Evolutionary conservation across 1,140 invertebrate genomes (phyloP).

Genomic region (Eriosoma lanigerum): DNA sequence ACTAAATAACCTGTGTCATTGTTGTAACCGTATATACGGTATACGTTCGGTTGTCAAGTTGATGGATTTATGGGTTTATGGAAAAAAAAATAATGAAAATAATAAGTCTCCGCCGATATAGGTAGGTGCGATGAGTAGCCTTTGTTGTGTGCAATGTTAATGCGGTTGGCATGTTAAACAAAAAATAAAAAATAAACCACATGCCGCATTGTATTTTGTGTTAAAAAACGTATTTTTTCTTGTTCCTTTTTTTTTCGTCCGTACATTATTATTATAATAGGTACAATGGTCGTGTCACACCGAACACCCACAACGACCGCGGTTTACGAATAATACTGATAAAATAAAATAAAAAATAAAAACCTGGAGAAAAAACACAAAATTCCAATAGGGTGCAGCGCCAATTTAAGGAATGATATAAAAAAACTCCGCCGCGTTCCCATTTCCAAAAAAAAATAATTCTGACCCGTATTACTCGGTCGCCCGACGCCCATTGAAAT

Average conservation of each 20-base stretch:
- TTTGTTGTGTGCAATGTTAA: constrained; percentile 45
- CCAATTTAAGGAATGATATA: neutral
- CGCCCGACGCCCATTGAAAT: too few relatives aligned
- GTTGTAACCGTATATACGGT: constrained; percentile 11
- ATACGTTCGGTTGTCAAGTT: constrained; percentile 38
- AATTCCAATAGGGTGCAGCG: neutral
- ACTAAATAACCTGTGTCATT: neutral
- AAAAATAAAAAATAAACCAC: constrained; percentile 34
- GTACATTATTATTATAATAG: too few relatives aligned
- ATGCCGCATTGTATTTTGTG: constrained; percentile 29
- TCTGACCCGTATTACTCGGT: too few relatives aligned
- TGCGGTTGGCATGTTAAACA: constrained; percentile 42
- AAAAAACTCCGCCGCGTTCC: too few relatives aligned
- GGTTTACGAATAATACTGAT: neutral
- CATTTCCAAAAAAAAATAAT: too few relatives aligned
- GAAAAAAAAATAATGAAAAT: constrained; percentile 25
- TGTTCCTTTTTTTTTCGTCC: neutral
- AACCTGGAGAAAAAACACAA: constrained; percentile 1
- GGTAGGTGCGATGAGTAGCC: constrained; percentile 42
- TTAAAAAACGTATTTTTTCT: constrained; percentile 26
- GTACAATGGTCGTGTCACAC: constrained; percentile 31
- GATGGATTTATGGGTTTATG: constrained; percentile 47
- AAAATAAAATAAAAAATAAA: too few relatives aligned
- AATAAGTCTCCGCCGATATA: constrained; percentile 26
- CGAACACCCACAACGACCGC: constrained; percentile 50